Percentiles rank a stretch among this genome's conserved stretches.
These are phyloP conservation scores for Tragelaphus scriptus DNA, from an alignment of 2,113 vertebrate species.

Conservation along the genomic window DNA sequence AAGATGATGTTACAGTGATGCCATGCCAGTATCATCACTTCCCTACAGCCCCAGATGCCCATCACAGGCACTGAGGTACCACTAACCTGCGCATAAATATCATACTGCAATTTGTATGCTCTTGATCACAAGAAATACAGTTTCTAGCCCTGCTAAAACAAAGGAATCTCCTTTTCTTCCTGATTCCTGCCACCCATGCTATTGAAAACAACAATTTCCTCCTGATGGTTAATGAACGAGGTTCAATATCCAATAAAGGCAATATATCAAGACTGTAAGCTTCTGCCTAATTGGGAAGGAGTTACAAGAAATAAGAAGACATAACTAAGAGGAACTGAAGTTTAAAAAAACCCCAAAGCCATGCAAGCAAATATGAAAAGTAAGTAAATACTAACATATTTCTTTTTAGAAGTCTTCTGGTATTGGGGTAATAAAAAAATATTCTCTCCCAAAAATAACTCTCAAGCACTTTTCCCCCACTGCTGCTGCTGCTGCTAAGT, in stretches of 20 bases:
- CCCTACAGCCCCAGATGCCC: background rate
- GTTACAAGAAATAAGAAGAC: background rate
- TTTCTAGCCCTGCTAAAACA: background rate
- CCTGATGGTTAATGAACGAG: background rate
- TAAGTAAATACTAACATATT: background rate
- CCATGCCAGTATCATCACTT: background rate
- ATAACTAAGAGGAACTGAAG: background rate
- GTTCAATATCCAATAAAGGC: background rate
- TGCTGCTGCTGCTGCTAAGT: too few relatives aligned
- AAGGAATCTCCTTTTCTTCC: background rate
- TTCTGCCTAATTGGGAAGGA: background rate
- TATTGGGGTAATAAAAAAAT: background rate
- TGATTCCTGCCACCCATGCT: background rate
- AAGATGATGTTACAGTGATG: background rate
- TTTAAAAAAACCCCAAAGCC: background rate
- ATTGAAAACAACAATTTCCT: background rate
- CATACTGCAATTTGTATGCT: background rate
- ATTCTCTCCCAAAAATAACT: background rate
- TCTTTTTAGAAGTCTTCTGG: background rate
- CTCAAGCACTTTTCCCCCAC: background rate
- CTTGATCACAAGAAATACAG: background rate
- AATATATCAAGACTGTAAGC: background rate
- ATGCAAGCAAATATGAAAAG: background rate
- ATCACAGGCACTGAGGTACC: too few relatives aligned
- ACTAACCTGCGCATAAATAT: background rate